These are phyloP conservation scores for Mamestra configurata DNA, from an alignment of 1,140 invertebrate species.

Conservation along the genomic window DNA sequence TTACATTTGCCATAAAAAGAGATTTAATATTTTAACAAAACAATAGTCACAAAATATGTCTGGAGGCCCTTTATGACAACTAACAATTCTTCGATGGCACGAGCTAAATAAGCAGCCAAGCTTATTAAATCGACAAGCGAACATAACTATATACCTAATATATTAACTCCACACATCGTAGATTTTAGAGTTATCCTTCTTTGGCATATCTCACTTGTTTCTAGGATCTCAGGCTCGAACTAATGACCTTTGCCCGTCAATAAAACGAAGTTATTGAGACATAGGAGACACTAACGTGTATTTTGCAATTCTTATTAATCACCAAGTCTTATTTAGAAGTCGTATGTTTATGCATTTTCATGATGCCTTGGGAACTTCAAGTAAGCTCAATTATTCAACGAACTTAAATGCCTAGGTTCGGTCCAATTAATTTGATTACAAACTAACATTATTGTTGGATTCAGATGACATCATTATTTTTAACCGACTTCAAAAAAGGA, in stretches of 20 bases:
- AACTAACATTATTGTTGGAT: not conserved
- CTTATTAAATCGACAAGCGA: too few species aligned
- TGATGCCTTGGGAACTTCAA: slow-evolving; percentile 3
- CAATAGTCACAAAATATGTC: too few species aligned
- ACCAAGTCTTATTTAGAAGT: slow-evolving; percentile 17
- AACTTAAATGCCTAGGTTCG: slow-evolving; percentile 1
- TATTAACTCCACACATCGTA: not conserved
- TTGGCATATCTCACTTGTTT: not conserved
- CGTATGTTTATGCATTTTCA: not conserved
- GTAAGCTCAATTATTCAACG: not conserved
- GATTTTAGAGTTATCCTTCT: not conserved
- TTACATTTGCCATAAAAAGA: too few species aligned
- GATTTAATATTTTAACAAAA: too few species aligned
- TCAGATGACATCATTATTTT: not conserved
- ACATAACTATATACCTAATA: not conserved
- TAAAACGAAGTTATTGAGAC: slow-evolving; percentile 36
- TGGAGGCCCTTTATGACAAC: too few species aligned
- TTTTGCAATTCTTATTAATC: slow-evolving; percentile 34
- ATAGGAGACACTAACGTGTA: slow-evolving; percentile 14
- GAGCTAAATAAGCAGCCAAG: too few species aligned
- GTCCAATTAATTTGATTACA: not conserved
- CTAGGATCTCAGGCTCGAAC: slow-evolving; percentile 1
- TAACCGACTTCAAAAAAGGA: too few species aligned
- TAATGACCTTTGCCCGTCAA: slow-evolving; percentile 8
- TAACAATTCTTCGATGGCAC: too few species aligned